Evolutionary conservation across 2,888 invertebrate genomes (phyloP).

Genomic region (Sericinus montela): DNA sequence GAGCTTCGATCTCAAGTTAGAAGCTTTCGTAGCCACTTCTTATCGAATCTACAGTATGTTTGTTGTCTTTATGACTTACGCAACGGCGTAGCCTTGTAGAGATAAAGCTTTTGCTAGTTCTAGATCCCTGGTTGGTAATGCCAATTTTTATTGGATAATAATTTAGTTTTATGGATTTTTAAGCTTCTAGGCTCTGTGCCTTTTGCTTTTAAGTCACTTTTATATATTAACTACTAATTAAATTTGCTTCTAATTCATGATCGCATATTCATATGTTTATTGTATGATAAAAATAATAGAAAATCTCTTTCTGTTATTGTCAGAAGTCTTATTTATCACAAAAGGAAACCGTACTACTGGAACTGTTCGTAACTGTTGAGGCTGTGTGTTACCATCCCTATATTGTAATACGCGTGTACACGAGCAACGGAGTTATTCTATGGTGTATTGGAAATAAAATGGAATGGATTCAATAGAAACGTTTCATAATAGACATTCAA

Average conservation of each 20-base stretch:
- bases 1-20: conserved; percentile 4
- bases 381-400: neutral
- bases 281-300: no score
- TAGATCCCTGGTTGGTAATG: no score
- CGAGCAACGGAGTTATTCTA: conserved; percentile 1
- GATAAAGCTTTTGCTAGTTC: no score
- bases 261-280: no score
- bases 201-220: no score
- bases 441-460: conserved; percentile 12
- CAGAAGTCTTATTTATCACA: neutral
- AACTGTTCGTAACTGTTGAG: conserved; percentile 1
- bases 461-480: conserved; percentile 9
- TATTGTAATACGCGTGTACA: conserved; percentile 1
- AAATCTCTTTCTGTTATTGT: neutral
- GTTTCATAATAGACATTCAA: conserved; percentile 15
- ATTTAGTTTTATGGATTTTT: no score
- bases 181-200: no score
- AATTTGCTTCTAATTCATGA: no score
- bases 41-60: conserved; percentile 2
- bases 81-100: no score
- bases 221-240: no score
- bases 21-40: conserved; percentile 6
- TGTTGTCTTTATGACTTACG: neutral
- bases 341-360: neutral
- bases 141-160: no score